These are phyloP conservation scores for Naso thynnoides DNA, from an alignment of 2,797 vertebrate genomes.

Conservation along the genomic window DNA sequence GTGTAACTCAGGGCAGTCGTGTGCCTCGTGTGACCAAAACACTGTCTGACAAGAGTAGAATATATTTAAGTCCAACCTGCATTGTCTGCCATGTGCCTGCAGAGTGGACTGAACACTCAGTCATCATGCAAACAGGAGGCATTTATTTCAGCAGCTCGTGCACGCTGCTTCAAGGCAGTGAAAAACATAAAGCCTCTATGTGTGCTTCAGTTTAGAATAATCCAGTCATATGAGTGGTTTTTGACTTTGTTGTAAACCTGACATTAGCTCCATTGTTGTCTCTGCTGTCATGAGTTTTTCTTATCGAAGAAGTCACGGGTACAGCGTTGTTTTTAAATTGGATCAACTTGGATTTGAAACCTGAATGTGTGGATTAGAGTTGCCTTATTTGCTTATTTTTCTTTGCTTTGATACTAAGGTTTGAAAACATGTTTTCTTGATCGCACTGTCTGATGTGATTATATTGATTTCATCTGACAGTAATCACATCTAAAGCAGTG, in stretches of 20 bases:
- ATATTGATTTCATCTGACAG: background rate
- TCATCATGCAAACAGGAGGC: slow-evolving; percentile 48
- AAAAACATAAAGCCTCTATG: slow-evolving; percentile 5
- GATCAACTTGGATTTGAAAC: slow-evolving; percentile 48
- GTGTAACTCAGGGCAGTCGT: slow-evolving; percentile 22
- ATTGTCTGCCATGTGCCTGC: slow-evolving; percentile 46
- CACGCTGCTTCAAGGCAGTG: slow-evolving; percentile 2
- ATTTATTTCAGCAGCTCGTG: slow-evolving; percentile 6
- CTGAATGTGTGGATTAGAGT: slow-evolving; percentile 34
- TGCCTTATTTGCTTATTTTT: background rate
- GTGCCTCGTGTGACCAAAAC: slow-evolving; percentile 23
- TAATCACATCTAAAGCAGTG: background rate
- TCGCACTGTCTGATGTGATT: background rate
- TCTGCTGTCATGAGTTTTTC: slow-evolving; percentile 54
- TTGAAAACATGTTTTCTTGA: slow-evolving; percentile 16
- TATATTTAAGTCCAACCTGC: slow-evolving; percentile 10
- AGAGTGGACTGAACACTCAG: slow-evolving; percentile 11
- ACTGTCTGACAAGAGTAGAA: background rate
- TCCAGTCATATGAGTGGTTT: slow-evolving; percentile 70
- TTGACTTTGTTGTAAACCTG: slow-evolving; percentile 49
- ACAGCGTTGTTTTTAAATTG: slow-evolving; percentile 40
- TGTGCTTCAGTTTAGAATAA: slow-evolving; percentile 46
- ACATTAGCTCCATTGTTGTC: slow-evolving; percentile 62
- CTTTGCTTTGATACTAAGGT: background rate
- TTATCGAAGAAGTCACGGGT: slow-evolving; percentile 20